Conservation (phyloP, 2,888 invertebrate species). For the Rotaria socialis region DNA sequence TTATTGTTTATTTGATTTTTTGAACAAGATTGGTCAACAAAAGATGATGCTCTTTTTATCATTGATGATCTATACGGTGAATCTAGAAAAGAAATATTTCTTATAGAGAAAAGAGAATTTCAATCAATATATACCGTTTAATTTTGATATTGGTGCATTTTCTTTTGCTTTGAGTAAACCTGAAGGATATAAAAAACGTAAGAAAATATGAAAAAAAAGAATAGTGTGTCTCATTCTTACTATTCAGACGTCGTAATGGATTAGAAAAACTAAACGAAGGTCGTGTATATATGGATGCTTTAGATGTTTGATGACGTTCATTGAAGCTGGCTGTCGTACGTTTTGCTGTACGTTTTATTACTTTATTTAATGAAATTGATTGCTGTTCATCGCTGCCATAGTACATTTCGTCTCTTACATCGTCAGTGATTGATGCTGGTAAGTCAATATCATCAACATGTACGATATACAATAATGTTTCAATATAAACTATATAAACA, state of each 20-base stretch:
- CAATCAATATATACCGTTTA: background rate
- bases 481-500: slow-evolving; percentile 15
- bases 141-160: background rate
- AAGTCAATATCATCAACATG: slow-evolving; percentile 35
- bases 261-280: background rate
- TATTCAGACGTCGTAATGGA: slow-evolving; percentile 15
- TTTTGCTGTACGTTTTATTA: background rate
- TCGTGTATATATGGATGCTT: background rate
- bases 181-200: background rate
- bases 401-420: background rate
- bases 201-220: background rate
- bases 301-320: background rate
- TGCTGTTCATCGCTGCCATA: background rate
- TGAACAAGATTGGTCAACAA: background rate
- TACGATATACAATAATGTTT: slow-evolving; percentile 34
- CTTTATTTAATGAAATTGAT: background rate
- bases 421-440: background rate
- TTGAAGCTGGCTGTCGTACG: slow-evolving; percentile 30
- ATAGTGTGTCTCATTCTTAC: background rate
- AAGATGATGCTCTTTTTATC: background rate
- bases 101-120: background rate
- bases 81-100: background rate
- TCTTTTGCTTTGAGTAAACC: background rate
- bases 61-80: background rate
- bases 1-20: background rate